Conservation (phyloP, 1,140 invertebrate genomes). For the Pseudomyrmex pallidus region DNA sequence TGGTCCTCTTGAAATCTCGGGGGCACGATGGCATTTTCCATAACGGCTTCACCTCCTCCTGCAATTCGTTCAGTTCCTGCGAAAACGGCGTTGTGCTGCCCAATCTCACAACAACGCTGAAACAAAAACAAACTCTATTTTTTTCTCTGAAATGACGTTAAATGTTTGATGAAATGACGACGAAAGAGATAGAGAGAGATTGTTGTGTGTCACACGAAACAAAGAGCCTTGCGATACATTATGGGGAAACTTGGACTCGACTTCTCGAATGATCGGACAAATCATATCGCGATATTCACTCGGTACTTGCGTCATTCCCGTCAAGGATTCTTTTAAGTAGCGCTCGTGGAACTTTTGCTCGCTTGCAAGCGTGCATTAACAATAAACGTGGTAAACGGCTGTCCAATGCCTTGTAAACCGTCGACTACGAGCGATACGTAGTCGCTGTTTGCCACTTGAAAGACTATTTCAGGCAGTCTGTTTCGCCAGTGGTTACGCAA, state of each 20-base stretch:
- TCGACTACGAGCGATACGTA: too few species aligned
- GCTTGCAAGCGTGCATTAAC: slow-evolving; percentile 33
- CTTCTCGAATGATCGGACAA: neutral
- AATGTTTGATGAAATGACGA: neutral
- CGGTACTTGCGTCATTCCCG: slow-evolving; percentile 29
- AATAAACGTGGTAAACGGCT: slow-evolving; percentile 36
- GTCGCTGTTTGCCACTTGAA: neutral
- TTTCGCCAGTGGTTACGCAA: neutral
- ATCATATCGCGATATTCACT: slow-evolving; percentile 39
- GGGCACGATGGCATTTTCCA: slow-evolving; percentile 91
- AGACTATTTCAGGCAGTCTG: neutral
- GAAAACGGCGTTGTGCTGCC: slow-evolving; percentile 92
- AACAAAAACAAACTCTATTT: slow-evolving; percentile 67
- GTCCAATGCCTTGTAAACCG: neutral
- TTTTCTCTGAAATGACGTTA: neutral
- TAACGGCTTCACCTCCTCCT: slow-evolving; percentile 93
- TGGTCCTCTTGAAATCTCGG: slow-evolving; percentile 92
- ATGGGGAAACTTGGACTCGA: slow-evolving; percentile 19
- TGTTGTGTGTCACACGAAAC: neutral
- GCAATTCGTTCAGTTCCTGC: slow-evolving; percentile 89
- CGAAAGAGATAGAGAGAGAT: neutral
- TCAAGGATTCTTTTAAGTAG: slow-evolving; percentile 52
- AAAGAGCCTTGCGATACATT: slow-evolving; percentile 2
- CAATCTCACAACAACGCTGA: slow-evolving; percentile 92
- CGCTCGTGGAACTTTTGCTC: slow-evolving; percentile 40